Evolutionary conservation across 2,888 invertebrate genomes (phyloP), one percentile per base, ranked within the genome.

Genomic region (Agonum fuliginosum): DNA sequence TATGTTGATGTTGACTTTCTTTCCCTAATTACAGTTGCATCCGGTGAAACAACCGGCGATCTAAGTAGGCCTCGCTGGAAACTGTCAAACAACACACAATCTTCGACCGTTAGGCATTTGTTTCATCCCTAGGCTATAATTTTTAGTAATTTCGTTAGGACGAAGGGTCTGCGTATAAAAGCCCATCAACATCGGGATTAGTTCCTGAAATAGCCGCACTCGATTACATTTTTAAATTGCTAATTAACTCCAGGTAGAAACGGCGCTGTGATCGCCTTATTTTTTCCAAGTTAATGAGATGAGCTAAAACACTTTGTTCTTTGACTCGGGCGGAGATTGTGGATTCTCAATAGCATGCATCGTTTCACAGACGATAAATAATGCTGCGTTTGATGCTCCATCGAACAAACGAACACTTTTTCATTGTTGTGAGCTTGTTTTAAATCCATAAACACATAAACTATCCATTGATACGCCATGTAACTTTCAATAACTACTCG

Each of bases 171-270:
- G n/a, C 37, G 67, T 67, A 43, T n/a, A 41, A 54, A 74, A 73
- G 22, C 22, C 58, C 73, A 73, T 73, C 73, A 73, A 24, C 72
- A 46, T 48, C 71, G 12, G 54, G n/a, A 72, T 37, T 72, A 74
- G 74, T 46, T 62, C 65, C 27, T 24, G 43, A 74, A 74, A 74
- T 62, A 62, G 73, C 73, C 73, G 34, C 41, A 67, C 37, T 10
- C 46, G 62, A 62, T 58, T 74, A 24, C 62, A 58, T 74, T 74
- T 74, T 74, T 74, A 74, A 74, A 74, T 74, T 74, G 74, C 74
- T 74, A 74, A 74, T 74, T 74, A 74, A 62, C 62, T 62, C 30
- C 74, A 74, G 74, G 74, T 74, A 74, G 14, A 65, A 24, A 41
- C 30, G 3, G n/a, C 10, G 43, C n/a, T 43, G 4, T 6, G 14